A percentile compares a stretch with the other conserved stretches of the same genome.
Evolutionary conservation across 2,888 invertebrate genomes (phyloP).

Genomic region (Plagiodera versicolora): DNA sequence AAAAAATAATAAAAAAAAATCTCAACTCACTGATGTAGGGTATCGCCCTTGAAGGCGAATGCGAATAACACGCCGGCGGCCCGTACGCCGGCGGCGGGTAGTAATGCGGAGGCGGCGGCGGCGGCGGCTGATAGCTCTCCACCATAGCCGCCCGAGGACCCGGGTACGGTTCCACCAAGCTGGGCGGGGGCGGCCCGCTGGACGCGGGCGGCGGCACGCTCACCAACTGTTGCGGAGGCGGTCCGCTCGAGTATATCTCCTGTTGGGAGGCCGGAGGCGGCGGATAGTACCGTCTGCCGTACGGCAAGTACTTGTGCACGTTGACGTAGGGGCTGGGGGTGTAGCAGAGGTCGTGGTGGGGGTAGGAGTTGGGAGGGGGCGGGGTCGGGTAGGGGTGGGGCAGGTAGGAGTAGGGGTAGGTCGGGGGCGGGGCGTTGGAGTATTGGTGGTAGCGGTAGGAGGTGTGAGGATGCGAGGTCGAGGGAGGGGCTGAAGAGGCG

Average conservation of each 20-base stretch:
- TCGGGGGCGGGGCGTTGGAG: constrained; percentile 48
- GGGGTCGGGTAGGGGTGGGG: constrained; percentile 57
- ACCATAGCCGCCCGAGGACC: constrained; percentile 20
- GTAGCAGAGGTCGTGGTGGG: constrained; percentile 59
- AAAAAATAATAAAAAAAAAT: too few relatives aligned
- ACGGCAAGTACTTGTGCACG: constrained; percentile 44
- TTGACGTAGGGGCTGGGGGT: constrained; percentile 51
- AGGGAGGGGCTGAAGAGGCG: constrained; percentile 54
- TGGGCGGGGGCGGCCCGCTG: neutral
- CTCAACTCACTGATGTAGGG: constrained; percentile 69
- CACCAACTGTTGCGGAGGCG: constrained; percentile 47
- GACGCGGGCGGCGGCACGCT: neutral
- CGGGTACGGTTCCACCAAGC: constrained; percentile 31
- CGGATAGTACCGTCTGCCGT: constrained; percentile 55
- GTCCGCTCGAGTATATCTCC: constrained; percentile 50
- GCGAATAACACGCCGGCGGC: constrained; percentile 60
- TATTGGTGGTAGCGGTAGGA: constrained; percentile 54
- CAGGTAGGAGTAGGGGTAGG: constrained; percentile 55
- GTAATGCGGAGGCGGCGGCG: constrained; percentile 53
- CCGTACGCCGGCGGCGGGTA: constrained; percentile 60
- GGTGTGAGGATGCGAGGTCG: neutral
- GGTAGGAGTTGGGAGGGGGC: constrained; percentile 52
- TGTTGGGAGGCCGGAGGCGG: constrained; percentile 57
- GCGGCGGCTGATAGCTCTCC: constrained; percentile 34
- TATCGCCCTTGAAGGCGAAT: constrained; percentile 64